Evolutionary conservation across 2,888 invertebrate genomes (phyloP).

Genomic region (Tiliacea citrago): DNA sequence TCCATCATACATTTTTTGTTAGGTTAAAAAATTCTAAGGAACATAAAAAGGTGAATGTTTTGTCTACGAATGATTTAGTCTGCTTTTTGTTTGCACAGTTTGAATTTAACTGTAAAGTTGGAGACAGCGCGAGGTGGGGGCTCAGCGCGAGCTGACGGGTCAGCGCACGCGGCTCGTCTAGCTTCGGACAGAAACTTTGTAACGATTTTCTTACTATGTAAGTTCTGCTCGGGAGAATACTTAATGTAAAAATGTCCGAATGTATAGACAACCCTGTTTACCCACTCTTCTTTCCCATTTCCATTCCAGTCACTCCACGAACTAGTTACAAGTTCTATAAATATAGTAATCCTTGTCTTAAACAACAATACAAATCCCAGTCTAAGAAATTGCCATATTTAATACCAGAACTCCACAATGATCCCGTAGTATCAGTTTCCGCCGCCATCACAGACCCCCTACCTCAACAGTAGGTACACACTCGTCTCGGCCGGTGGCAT

Average conservation of each 20-base stretch:
- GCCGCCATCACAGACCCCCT: constrained; percentile 18
- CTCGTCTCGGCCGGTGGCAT: constrained; percentile 52
- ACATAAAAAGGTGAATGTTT: constrained; percentile 72
- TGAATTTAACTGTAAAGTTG: constrained; percentile 65
- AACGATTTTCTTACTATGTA: neutral
- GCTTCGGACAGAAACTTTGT: neutral
- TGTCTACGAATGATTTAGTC: constrained; percentile 73
- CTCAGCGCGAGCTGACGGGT: constrained; percentile 34
- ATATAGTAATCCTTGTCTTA: neutral
- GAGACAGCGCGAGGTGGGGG: constrained; percentile 33
- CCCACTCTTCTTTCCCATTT: neutral
- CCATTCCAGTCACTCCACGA: neutral
- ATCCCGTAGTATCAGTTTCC: neutral
- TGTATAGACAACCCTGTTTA: neutral
- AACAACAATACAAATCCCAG: neutral
- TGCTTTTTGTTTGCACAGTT: constrained; percentile 73
- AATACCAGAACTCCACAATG: neutral
- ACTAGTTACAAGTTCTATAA: neutral
- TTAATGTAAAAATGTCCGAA: neutral
- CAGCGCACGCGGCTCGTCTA: constrained; percentile 32
- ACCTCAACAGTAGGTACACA: constrained; percentile 30
- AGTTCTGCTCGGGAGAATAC: neutral
- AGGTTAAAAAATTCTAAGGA: constrained; percentile 57
- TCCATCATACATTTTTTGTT: constrained; percentile 55
- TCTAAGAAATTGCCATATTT: neutral